Evolutionary conservation across 2,888 invertebrate species (phyloP).

Genomic region (Unio pictorum): DNA sequence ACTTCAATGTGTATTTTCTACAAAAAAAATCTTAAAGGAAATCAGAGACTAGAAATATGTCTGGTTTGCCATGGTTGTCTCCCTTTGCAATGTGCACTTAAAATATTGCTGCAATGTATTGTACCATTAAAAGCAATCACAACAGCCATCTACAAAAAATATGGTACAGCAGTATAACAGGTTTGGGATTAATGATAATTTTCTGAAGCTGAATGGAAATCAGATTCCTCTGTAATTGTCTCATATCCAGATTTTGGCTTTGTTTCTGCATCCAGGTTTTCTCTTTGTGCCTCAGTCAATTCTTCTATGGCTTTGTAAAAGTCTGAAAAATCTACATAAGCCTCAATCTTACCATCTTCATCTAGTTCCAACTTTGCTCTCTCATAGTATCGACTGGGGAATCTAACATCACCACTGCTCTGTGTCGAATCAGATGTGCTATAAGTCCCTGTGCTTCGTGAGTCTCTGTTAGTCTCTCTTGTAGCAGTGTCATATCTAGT

Average conservation of each 20-base stretch:
- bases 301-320: slow-evolving; percentile 72
- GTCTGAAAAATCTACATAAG: slow-evolving; percentile 88
- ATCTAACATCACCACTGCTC: slow-evolving; percentile 60
- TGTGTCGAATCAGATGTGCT: slow-evolving; percentile 64
- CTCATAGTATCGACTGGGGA: slow-evolving; percentile 46
- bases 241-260: slow-evolving; percentile 65
- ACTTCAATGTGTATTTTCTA: no score
- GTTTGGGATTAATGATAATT: no score
- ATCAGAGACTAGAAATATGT: no score
- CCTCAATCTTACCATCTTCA: slow-evolving; percentile 80
- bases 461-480: slow-evolving; percentile 16
- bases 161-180: no score
- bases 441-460: slow-evolving; percentile 45
- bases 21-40: no score
- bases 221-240: slow-evolving; percentile 62
- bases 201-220: slow-evolving; percentile 4
- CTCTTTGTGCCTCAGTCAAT: slow-evolving; percentile 61
- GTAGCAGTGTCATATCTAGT: slow-evolving; percentile 24
- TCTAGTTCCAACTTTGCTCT: slow-evolving; percentile 73
- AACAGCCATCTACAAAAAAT: no score
- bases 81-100: no score
- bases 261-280: slow-evolving; percentile 57
- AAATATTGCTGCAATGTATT: no score
- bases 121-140: no score
- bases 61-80: no score